Evolutionary conservation across 1,140 invertebrate genomes (phyloP).

Genomic region (Agrilus planipennis): DNA sequence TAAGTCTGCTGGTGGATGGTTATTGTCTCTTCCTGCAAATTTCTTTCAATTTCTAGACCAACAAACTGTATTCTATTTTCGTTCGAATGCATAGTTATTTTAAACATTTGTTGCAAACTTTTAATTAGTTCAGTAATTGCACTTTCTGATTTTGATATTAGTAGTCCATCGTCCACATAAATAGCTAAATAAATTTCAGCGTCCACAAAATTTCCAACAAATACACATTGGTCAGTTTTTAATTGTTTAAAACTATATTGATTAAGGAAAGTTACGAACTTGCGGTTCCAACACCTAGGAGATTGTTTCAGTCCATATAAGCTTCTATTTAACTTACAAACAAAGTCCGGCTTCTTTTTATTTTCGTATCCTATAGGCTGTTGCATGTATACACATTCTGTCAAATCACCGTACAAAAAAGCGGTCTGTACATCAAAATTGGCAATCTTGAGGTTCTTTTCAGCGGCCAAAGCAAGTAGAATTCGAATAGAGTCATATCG

Average conservation of each 20-base stretch:
- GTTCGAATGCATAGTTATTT: background rate
- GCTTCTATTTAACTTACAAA: conserved; percentile 1
- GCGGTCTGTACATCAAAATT: conserved; percentile 34
- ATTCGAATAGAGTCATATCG: conserved; percentile 28
- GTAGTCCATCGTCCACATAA: conserved; percentile 3
- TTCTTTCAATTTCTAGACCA: conserved; percentile 2
- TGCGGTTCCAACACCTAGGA: conserved; percentile 1
- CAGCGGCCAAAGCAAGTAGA: conserved; percentile 28
- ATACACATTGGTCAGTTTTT: background rate
- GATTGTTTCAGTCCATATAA: background rate
- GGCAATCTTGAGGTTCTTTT: conserved; percentile 25
- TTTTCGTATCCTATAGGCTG: conserved; percentile 19
- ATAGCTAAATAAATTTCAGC: background rate
- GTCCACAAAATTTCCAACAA: background rate
- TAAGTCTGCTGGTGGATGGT: background rate
- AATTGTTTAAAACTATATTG: conserved; percentile 8
- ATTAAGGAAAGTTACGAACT: conserved; percentile 8
- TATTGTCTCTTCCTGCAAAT: background rate
- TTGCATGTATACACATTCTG: conserved; percentile 35
- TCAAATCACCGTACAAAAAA: conserved; percentile 33
- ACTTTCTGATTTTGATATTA: background rate
- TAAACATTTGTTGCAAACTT: conserved; percentile 3
- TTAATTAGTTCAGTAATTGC: background rate
- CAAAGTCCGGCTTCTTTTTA: background rate
- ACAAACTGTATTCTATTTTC: no score